phyloP scores from a whole-genome alignment of 1,140 invertebrate genomes.

The Venustaconcha ellipsiformis region DNA sequence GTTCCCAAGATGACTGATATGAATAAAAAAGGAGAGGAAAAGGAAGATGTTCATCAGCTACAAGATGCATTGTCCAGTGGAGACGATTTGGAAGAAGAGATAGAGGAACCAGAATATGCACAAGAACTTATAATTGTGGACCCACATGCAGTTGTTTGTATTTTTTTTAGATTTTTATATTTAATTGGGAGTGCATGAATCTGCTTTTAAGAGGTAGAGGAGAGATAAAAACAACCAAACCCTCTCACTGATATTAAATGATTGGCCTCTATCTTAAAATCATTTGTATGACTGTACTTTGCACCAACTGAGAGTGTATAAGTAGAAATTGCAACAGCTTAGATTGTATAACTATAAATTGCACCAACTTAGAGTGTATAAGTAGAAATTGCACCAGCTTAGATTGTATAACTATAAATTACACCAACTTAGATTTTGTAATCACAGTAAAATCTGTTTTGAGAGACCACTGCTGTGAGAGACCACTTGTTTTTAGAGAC shows the following conservation, averaged over 20 bases:
- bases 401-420: no score
- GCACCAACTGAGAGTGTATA: neutral
- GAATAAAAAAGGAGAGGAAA: no score
- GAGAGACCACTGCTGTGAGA: no score
- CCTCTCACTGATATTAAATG: neutral
- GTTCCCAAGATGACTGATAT: no score
- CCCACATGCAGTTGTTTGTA: conserved; percentile 50
- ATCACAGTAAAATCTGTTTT: no score
- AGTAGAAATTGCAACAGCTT: neutral
- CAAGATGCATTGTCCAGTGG: conserved; percentile 28
- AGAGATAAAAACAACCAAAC: neutral
- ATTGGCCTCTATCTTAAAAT: neutral
- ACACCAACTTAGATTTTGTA: no score
- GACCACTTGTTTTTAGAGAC: no score
- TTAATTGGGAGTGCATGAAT: neutral
- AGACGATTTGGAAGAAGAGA: conserved; percentile 28
- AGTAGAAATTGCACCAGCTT: neutral
- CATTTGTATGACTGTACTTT: neutral
- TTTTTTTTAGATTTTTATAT: conserved; percentile 1
- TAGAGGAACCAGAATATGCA: conserved; percentile 26
- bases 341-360: no score
- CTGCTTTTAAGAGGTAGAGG: neutral
- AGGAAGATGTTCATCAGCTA: no score
- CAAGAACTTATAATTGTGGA: conserved; percentile 63
- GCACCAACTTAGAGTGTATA: neutral